Base-by-base conservation (phyloP, 2,797 vertebrate species). In the Chloroceryle inda region DNA sequence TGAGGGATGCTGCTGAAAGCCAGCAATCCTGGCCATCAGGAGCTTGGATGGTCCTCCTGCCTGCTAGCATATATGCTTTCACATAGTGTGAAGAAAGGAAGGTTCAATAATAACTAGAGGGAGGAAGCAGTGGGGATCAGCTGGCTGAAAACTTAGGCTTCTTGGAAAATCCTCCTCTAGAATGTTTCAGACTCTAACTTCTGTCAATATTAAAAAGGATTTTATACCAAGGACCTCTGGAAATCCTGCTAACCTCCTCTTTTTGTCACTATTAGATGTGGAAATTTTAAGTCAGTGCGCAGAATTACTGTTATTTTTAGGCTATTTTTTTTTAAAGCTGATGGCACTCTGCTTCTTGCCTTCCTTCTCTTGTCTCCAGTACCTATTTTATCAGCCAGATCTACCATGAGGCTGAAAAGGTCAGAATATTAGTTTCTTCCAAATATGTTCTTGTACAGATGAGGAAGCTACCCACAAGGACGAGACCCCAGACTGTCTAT, bases 191-290 rank as follows among this genome's bases (percentile, higher is more conserved):
- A 79, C 31, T 56, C 27, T 82, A 56, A 63, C n/a, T 79, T 85
- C 16, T 17, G 40, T 50, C 33, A 61, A 4, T 68, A 74, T 79
- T 89, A 69, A 45, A 56, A 40, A 71, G 37, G 42, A 37, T 78
- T 82, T 87, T 76, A 37, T 45, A 20, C 20, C 22, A 40, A 61
- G 40, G 61, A 59, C 42, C 27, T 78, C 66, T 88, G 67, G 86
- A 95, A 94, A 79, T 82, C 42, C 33, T 95, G 35, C 45, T 88
- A 71, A 62, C 45, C 37, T 87, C 68, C 49, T 82, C 24, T 50
- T 50, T 80, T 76, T 83, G 44, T 87, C 2, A 2, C 17, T 82
- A 53, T 91, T 89, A 91, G 45, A 38, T 71, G 61, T 58, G 35
- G 37, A 14, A 77, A 53, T 89, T 80, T 91, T 89, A 77, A 82